Base-by-base conservation (phyloP, 1,140 invertebrate species). In the Monochamus saltuarius region DNA sequence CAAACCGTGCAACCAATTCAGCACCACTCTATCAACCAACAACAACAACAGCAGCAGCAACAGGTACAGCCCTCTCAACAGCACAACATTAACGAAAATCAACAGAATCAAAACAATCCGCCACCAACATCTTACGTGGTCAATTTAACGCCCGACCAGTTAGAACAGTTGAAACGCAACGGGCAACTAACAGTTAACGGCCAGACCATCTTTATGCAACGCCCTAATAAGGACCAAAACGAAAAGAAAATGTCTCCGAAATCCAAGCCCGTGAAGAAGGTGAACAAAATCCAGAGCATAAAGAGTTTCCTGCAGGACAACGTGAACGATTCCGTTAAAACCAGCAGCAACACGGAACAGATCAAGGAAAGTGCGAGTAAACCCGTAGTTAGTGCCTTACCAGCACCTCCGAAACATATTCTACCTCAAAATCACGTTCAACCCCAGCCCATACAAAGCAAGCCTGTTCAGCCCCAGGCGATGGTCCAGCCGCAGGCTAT, bases 161-260 rank as follows among this genome's bases (percentile, higher is more conserved):
- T 77, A 17, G 75, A 77, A 60, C 74, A 75, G 46, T 49, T 77
- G 34, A 77, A 77, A 62, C 57, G 75, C 8, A 75, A 75, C 51
- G 75, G 75, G 6, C 75, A 77, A 45, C 56, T 77, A 39, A 77
- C 74, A n/a, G 74, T 77, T 7, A 77, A 77, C 50, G 75, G 75
- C 8, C 75, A 77, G 54, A 77, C 75, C 0, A 75, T 77, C 14
- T 77, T 74, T 54, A 77, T 77, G 75, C 75, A 75, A 46, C 56
- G 75, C n/a, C 66, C 73, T 36, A 71, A 70, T 43, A 68, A 66
- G 43, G 65, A 67, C 7, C 64, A 69, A 34, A 63, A 39, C 16
- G 73, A 75, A 38, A 72, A 73, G 56, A 75, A 75, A 59, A 42
- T 73, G 11, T 72, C 72, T 13, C 75, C 75, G 1, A 76, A 76